A percentile compares a stretch with the other conserved stretches of the same genome.
phyloP scores from a whole-genome alignment of 2,113 vertebrate genomes.

The Dicerorhinus sumatrensis region DNA sequence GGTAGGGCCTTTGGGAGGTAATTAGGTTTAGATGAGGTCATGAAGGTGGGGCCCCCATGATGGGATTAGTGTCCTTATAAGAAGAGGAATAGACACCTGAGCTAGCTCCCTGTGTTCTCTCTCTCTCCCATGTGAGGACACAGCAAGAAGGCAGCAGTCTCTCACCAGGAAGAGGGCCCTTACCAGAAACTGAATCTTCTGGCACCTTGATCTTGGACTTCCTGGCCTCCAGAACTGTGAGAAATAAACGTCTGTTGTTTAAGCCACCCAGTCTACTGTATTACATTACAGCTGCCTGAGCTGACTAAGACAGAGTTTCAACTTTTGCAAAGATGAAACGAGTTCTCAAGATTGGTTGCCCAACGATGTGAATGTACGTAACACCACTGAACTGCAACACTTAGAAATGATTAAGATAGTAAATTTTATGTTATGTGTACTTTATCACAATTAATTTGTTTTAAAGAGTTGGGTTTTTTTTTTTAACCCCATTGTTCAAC shows the following conservation, averaged over 20 bases:
- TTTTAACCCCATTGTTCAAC: neutral
- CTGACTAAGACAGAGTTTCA: neutral
- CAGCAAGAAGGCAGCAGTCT: neutral
- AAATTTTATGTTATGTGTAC: neutral
- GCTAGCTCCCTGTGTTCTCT: neutral
- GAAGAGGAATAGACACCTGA: neutral
- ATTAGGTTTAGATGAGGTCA: neutral
- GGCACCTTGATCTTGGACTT: neutral
- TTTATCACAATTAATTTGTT: conserved; percentile 8
- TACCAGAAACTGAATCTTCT: neutral
- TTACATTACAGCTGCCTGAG: neutral
- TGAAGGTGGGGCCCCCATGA: neutral
- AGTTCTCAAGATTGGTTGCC: neutral
- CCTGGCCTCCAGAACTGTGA: neutral
- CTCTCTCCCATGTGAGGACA: neutral
- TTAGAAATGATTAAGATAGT: neutral
- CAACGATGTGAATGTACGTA: neutral
- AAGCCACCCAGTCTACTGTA: neutral
- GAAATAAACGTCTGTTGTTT: neutral
- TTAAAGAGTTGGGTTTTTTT: neutral
- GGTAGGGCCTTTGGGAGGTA: neutral
- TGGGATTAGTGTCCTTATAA: neutral
- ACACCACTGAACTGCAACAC: neutral
- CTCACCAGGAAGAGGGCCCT: neutral
- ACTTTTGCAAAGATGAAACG: neutral